phyloP scores from a whole-genome alignment of 2,113 vertebrate species.

The Lepus americanus region DNA sequence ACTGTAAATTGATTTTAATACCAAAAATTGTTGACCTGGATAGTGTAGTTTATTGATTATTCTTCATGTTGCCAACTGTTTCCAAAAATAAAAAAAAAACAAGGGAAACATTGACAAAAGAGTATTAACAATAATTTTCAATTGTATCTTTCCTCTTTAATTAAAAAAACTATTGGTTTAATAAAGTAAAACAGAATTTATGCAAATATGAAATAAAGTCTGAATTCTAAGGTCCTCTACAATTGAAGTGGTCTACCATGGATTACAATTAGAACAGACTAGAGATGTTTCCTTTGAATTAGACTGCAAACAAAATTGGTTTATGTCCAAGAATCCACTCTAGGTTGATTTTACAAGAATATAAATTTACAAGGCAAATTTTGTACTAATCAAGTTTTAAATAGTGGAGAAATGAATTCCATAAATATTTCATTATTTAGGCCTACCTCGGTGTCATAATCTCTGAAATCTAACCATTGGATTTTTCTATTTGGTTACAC shows the following conservation, averaged over 20 bases:
- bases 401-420: background rate
- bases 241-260: background rate
- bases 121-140: constrained; percentile 52
- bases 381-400: background rate
- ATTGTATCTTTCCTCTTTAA: background rate
- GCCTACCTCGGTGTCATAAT: background rate
- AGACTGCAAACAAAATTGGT: background rate
- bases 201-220: constrained; percentile 12
- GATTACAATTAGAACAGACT: background rate
- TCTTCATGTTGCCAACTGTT: constrained; percentile 72
- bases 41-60: constrained; percentile 78
- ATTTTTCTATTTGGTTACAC: background rate
- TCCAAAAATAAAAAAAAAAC: constrained; percentile 69
- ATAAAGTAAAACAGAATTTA: background rate
- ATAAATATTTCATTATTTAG: background rate
- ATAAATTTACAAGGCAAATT: background rate
- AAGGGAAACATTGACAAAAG: constrained; percentile 54
- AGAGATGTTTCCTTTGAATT: background rate
- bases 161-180: constrained; percentile 6
- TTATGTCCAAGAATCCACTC: background rate
- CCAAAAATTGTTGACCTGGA: constrained; percentile 83
- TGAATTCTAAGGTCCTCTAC: constrained; percentile 6
- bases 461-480: background rate
- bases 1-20: constrained; percentile 88
- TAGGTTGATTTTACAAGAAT: background rate